Evolutionary conservation across 2,113 vertebrate species (phyloP).

Genomic region (Prunella fulvescens): DNA sequence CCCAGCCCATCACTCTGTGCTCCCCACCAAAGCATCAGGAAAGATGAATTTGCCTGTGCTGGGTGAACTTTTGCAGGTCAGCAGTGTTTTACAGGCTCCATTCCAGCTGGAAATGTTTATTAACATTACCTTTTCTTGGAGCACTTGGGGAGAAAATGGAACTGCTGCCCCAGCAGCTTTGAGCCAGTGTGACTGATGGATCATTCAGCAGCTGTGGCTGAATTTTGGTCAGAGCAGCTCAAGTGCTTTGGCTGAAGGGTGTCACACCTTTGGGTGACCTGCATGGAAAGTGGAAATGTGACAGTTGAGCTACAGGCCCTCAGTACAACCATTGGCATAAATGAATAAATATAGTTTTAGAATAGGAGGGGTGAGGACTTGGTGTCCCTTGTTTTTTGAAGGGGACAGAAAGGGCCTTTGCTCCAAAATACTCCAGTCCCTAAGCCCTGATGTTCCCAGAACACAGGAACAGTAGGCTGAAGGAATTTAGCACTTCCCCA

Average conservation of each 20-base stretch:
- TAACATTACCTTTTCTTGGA: neutral
- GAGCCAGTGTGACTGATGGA: rapidly evolving
- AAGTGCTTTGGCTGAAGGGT: neutral
- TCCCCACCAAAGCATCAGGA: neutral
- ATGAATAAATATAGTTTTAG: neutral
- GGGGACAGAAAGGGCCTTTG: neutral
- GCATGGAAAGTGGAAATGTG: neutral
- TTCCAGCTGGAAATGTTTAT: neutral
- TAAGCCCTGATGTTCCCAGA: neutral
- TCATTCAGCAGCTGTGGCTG: neutral
- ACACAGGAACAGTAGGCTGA: neutral
- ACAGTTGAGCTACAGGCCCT: rapidly evolving
- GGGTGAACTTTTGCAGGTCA: neutral
- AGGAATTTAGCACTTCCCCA: neutral
- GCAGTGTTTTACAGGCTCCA: neutral
- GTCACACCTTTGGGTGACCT: neutral
- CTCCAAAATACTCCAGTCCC: neutral
- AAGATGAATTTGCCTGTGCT: rapidly evolving
- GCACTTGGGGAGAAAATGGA: neutral
- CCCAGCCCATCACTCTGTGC: neutral
- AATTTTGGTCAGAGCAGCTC: neutral
- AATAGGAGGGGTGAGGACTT: neutral
- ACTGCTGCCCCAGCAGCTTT: neutral
- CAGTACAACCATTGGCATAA: neutral
- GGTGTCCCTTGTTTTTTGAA: rapidly evolving